Evolutionary conservation across 64 coral and sea anemone species (phyloP), one percentile per base, ranked within the genome.

Genomic region (Exaiptasia diaphana): DNA sequence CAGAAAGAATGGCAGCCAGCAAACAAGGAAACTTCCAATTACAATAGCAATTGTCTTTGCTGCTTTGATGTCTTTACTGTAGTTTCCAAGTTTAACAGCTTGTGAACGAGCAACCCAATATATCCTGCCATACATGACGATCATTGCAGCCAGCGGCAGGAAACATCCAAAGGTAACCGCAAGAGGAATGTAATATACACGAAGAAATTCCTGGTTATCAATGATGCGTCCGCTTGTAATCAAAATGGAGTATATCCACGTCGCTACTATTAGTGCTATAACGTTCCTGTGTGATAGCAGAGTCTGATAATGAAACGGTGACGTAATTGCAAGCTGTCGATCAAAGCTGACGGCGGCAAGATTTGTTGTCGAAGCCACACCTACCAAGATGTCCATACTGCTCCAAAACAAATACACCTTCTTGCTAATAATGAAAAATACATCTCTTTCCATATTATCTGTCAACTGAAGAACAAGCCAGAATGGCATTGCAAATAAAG

Each of bases 301-400:
- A 58, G 82, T 77, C 12, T 62, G 69, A 63, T 95, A 95, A 27
- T 38, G 73, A 32, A 95, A 95, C 58, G 91, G 91, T 20, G 75
- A 46, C 25, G 91, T 89, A 4, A 95, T 95, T 9, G 91, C 91
- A 20, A 95, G 86, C 20, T 95, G 86, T 24, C 91, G 79, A 28
- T 95, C 91, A 80, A 95, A 95, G 40, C 91, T 95, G 17, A 95
- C 91, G 3, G 86, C 91, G 5, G 87, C 91, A 46, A 95, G 86
- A 22, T 95, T 95, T 73, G 80, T 85, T 43, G 90, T 89, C 20
- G 91, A 95, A 31, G 91, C 75, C 11, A 69, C 56, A 14, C 91
- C 87, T 31, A 95, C 63, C 20, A 95, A 64, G 18, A 95, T 83
- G 22, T 95, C 91, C 46, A 67, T 50, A 28, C 79, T 84, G 12